A percentile compares a stretch with the other conserved stretches of the same genome.
phyloP scores from a whole-genome alignment of 2,888 invertebrate species.

The Epirrhoe tristata region DNA sequence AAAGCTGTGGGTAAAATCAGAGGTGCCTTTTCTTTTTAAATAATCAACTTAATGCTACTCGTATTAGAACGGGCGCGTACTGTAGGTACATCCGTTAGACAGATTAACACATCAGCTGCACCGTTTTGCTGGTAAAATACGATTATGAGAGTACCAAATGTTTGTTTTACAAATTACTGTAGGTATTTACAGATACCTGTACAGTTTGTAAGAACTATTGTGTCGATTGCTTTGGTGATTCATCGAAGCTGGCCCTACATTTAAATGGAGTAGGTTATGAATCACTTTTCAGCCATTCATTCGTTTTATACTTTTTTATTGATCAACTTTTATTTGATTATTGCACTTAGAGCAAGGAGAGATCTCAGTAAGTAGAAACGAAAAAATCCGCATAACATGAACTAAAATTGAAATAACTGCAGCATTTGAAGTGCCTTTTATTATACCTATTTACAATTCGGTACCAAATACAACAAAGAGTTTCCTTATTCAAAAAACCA shows the following conservation, averaged over 20 bases:
- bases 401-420: too few relatives aligned
- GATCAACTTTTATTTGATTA: neutral
- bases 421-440: too few relatives aligned
- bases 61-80: conserved; percentile 2
- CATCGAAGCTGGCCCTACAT: conserved; percentile 14
- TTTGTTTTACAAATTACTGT: conserved; percentile 17
- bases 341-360: too few relatives aligned
- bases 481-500: too few relatives aligned
- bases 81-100: conserved; percentile 11
- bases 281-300: conserved; percentile 3
- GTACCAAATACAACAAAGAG: too few relatives aligned
- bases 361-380: too few relatives aligned
- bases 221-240: conserved; percentile 10
- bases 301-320: conserved; percentile 3
- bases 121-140: conserved; percentile 21
- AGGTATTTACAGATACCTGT: conserved; percentile 4
- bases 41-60: too few relatives aligned
- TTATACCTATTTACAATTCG: too few relatives aligned
- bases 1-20: too few relatives aligned
- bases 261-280: conserved; percentile 28
- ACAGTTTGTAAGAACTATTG: conserved; percentile 8
- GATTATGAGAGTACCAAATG: conserved; percentile 19
- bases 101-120: conserved; percentile 14
- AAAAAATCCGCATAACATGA: too few relatives aligned
- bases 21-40: too few relatives aligned